Base-by-base conservation (phyloP, 2,888 invertebrate genomes). In the Hemaris fuciformis region DNA sequence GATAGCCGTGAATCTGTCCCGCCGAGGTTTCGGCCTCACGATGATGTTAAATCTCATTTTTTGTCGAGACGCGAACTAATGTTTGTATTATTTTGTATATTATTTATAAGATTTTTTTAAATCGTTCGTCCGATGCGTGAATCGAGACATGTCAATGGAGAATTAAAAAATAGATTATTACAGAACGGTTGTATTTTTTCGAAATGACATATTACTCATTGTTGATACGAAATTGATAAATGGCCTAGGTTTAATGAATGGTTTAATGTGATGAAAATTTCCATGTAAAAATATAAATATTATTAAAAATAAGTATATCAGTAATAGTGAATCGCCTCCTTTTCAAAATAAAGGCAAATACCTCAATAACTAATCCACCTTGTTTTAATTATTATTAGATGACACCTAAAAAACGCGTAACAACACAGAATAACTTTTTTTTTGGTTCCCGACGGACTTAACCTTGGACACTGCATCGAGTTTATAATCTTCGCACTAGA, bases 41-140 rank as follows among this genome's bases (percentile, higher is more conserved):
- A 84, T 87, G 84, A 85, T 81, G 81, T 85, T 84, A 87, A 88
- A 89, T 89, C 87, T 88, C 89, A 87, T 80, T 84, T 81, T 79
- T 85, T 76, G 75, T 76, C 72, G 76, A 81, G 80, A 83, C 76
- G 73, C 79, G 83, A 86, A 85, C 79, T 85, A 85, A 87, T 87
- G 83, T 92, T 91, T 92, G 87, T 91, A 92, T 93, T 88, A 90
- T 93, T 91, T 93, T 93, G 91, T 93, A 93, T 89, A 91, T 91
- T 92, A 89, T 88, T 90, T 89, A 82, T 92, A 91, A 91, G 89
- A 84, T 81, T 88, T 88, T 88, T 88, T 87, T 80, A 77, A 86
- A 84, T 80, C 77, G 76, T 76, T 78, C 75, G 53, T 75, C 85
- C 80, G 83, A 78, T 73, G 73, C 75, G 75, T 72, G 72, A 73